Conservation (phyloP, 2,888 invertebrate species). For the Subacronicta megacephala region DNA sequence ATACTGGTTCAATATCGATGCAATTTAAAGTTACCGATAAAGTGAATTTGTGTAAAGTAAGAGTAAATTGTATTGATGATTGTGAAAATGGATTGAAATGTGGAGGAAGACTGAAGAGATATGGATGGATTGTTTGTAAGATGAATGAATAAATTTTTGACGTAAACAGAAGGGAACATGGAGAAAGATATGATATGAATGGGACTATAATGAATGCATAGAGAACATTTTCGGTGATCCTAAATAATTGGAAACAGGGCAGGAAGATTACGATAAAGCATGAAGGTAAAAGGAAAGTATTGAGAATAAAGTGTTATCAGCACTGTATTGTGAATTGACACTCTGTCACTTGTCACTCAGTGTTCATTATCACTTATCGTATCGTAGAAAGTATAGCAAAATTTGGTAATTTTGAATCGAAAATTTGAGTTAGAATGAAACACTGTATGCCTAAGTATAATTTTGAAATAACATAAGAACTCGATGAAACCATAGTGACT, state of each 20-base stretch:
- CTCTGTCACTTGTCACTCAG: neutral
- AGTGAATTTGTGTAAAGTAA: constrained; percentile 1
- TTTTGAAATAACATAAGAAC: no score
- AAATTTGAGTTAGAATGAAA: no score
- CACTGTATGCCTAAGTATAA: no score
- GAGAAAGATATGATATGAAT: no score
- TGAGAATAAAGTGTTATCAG: neutral
- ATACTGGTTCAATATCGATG: constrained; percentile 23
- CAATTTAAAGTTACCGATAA: constrained; percentile 13
- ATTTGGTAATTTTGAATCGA: no score
- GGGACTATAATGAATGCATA: no score
- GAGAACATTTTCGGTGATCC: no score
- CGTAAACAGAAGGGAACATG: no score
- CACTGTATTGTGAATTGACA: constrained; percentile 4
- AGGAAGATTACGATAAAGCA: neutral
- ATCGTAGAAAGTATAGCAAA: neutral
- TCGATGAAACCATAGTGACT: no score
- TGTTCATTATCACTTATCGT: constrained; percentile 3
- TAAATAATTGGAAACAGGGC: neutral
- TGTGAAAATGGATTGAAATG: neutral
- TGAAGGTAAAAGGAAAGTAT: neutral
- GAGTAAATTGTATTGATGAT: constrained; percentile 5
- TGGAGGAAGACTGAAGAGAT: neutral
- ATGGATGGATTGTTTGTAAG: neutral
- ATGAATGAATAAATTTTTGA: no score